A percentile compares a stretch with the other conserved stretches of the same genome.
These are phyloP conservation scores for Bembecia ichneumoniformis DNA, from an alignment of 2,888 invertebrate species.

Conservation along the genomic window DNA sequence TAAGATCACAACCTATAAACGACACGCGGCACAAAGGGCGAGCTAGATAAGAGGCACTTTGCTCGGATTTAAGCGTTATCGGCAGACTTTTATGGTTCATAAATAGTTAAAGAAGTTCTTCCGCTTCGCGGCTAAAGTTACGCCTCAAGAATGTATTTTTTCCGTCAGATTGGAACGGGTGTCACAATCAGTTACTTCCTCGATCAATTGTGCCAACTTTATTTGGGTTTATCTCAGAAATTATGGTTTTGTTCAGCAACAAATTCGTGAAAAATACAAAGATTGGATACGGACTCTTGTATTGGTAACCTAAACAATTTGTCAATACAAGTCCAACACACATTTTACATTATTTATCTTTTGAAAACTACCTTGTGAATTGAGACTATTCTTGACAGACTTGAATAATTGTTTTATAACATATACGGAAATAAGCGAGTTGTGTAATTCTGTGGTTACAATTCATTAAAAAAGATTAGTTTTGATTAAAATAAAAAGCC, in stretches of 20 bases:
- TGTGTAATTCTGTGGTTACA: too few relatives aligned
- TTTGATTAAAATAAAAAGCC: constrained; percentile 9
- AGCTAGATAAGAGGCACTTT: constrained; percentile 32
- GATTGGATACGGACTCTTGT: too few relatives aligned
- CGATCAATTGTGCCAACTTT: constrained; percentile 6
- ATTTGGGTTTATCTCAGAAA: constrained; percentile 22
- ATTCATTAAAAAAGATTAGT: constrained; percentile 5
- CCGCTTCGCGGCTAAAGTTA: constrained; percentile 14
- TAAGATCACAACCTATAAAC: constrained; percentile 25
- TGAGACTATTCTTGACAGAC: too few relatives aligned
- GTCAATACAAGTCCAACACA: too few relatives aligned
- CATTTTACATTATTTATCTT: too few relatives aligned
- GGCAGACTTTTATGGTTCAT: constrained; percentile 39
- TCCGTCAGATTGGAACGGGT: constrained; percentile 6
- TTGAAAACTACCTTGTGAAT: too few relatives aligned
- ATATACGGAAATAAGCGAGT: too few relatives aligned
- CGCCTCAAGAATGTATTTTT: constrained; percentile 5
- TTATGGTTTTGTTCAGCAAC: constrained; percentile 24
- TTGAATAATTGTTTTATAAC: too few relatives aligned
- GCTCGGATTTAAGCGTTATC: constrained; percentile 34
- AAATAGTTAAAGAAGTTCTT: constrained; percentile 43
- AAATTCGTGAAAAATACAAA: constrained; percentile 5
- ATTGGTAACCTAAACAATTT: too few relatives aligned
- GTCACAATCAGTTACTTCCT: constrained; percentile 7
- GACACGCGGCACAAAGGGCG: constrained; percentile 28